Base-by-base conservation (phyloP, 2,797 vertebrate species). In the Acanthopagrus latus region DNA sequence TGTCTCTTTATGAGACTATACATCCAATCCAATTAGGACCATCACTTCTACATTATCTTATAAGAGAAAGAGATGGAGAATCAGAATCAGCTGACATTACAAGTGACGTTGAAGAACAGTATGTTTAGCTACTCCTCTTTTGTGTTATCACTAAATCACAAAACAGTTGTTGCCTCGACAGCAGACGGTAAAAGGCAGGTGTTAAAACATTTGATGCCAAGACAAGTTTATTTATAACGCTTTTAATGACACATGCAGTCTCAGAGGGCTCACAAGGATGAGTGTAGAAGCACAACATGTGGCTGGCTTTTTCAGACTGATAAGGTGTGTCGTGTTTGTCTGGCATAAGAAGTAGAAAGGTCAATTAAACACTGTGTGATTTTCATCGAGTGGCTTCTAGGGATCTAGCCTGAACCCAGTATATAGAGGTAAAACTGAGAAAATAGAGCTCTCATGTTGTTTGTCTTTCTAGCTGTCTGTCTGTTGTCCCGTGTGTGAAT, bases 391-490 rank as follows among this genome's bases (percentile, higher is more conserved):
- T 74, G 54, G 29, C 69, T 70, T 71, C 71, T 44, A 63, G 51
- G 54, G 52, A 72, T 60, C 52, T 33, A 29, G 21, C 63, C 59
- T 59, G 6, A 52, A 65, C 4, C n/a, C 5, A 12, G 3, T 47
- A 18, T 47, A 18, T 38, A 60, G 16, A 48, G 33, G 62, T 50
- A 5, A 59, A 27, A 25, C 2, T 23, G 1, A 50, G 25, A 12
- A 21, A 52, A 47, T 52, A 70, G 52, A 64, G 25, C 52, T 63
- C 73, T 2, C 75, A 20, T 62, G 21, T 64, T 77, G 16, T 13
- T 46, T 81, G 13, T 85, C 54, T 77, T 21, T 73, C 41, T 71
- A 44, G 65, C 27, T 72, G 25, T 83, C 20, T 43, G 20, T 71
- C 65, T 73, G 27, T 48, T 48, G 29, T 79, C 54, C 23, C 9